Base-by-base conservation (phyloP, 2,797 vertebrate species). In the Galaxias olidus region DNA sequence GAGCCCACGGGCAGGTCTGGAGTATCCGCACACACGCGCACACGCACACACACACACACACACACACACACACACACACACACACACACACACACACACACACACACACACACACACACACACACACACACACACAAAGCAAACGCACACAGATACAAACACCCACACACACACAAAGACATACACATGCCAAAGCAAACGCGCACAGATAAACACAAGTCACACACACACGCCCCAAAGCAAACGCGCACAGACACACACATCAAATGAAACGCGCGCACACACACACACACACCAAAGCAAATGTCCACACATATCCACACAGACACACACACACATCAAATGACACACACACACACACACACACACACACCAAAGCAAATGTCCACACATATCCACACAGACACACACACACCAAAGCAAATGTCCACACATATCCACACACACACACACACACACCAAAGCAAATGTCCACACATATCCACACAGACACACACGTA, bases 1-100 rank as follows among this genome's bases (percentile, higher is more conserved):
- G 98, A 98, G 73, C 91, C 94, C 84, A 96, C 95, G 11, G 98
- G 98, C 80, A 99, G 93, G 72, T 99, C 98, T 99, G 77, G 40
- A 44, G 49, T 13, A 76, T 46, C 77, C 71, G 46, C 43, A 66
- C 57, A 60, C 50, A 53, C 18, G 50, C 17, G 56, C n/a, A 57
- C 4, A 44, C 42, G 51, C 60, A 65, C 63, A 63, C 0, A 46
- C 62, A 71, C 56, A 47, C 20, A 76, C 52, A 58, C 58, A 61
- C 9, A 15, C 10, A 48, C 12, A 19, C 30, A 44, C 18, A 83
- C 75, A 55, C 30, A 64, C 52, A 73, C 45, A 18, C 48, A 52
- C 49, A 45, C 17, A 47, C 18, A 50, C 10, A 67, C 57, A 19
- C 40, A 15, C 53, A 79, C 65, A 62, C 81, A 61, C 19, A 10